Conservation (phyloP, 2,113 vertebrate species). For the Lepisosteus oculatus region DNA sequence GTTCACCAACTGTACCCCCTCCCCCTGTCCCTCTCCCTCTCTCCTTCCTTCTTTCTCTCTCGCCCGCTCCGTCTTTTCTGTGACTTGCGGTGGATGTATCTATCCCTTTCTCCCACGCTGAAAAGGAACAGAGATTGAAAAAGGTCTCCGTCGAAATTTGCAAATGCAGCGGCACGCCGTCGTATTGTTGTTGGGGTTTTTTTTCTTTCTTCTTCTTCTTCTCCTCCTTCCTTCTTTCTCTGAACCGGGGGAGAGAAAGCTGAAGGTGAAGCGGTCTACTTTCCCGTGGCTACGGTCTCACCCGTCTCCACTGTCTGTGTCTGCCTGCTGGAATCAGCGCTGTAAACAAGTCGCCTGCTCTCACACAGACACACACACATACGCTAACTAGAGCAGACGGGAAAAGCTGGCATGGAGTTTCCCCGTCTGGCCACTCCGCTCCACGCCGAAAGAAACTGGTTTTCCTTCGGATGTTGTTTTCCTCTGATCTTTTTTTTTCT, state of each 20-base stretch:
- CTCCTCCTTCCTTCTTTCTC: too few species aligned
- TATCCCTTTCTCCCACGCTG: slow-evolving; percentile 57
- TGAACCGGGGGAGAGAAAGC: too few species aligned
- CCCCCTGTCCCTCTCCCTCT: slow-evolving; percentile 30
- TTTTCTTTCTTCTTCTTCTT: not conserved
- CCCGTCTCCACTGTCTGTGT: slow-evolving; percentile 38
- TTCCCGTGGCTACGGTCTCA: slow-evolving; percentile 25
- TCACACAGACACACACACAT: slow-evolving; percentile 49
- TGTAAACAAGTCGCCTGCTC: slow-evolving; percentile 72
- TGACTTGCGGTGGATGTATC: slow-evolving; percentile 47
- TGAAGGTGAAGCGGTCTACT: slow-evolving; percentile 1
- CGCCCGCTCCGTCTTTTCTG: slow-evolving; percentile 28
- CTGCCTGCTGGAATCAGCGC: slow-evolving; percentile 61
- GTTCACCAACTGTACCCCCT: slow-evolving; percentile 39
- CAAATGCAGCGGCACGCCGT: not conserved
- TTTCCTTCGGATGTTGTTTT: not conserved
- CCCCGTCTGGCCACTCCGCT: too few species aligned
- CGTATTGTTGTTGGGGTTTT: not conserved
- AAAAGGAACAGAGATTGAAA: slow-evolving; percentile 45
- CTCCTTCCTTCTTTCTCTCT: slow-evolving; percentile 10
- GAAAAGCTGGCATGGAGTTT: slow-evolving; percentile 15
- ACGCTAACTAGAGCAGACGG: slow-evolving; percentile 23
- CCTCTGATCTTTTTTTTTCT: not conserved
- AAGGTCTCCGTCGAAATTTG: not conserved
- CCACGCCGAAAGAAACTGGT: not conserved